A percentile compares a stretch with the other conserved stretches of the same genome.
phyloP scores from a whole-genome alignment of 2,888 invertebrate species.

The Melanostoma mellinum region DNA sequence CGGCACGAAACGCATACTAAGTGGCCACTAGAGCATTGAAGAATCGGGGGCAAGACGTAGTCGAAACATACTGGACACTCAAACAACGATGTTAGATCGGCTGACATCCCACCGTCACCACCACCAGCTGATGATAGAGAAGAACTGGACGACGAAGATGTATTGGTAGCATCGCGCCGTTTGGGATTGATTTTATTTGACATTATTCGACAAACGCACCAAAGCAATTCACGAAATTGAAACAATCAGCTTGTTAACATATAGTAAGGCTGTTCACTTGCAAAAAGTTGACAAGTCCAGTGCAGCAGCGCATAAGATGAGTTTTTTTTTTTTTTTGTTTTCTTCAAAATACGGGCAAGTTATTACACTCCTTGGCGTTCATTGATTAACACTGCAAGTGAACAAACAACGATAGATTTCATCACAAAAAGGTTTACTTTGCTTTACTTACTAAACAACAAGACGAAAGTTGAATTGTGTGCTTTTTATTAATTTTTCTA shows the following conservation, averaged over 20 bases:
- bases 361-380: conserved; percentile 24
- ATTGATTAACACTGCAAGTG: conserved; percentile 37
- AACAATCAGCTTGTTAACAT: conserved; percentile 74
- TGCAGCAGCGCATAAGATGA: conserved; percentile 36
- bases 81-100: conserved; percentile 94
- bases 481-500: conserved; percentile 13
- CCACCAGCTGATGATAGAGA: conserved; percentile 82
- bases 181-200: conserved; percentile 82
- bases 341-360: background rate
- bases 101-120: conserved; percentile 85
- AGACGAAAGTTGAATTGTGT: background rate
- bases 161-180: conserved; percentile 81
- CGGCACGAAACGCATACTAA: conserved; percentile 98
- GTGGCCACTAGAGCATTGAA: conserved; percentile 99
- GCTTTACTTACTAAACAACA: conserved; percentile 36
- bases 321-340: background rate
- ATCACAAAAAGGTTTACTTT: background rate
- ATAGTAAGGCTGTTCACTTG: conserved; percentile 43
- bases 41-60: conserved; percentile 98
- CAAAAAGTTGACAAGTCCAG: background rate
- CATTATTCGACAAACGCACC: conserved; percentile 76
- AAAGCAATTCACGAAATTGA: conserved; percentile 72
- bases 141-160: conserved; percentile 82
- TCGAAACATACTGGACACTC: conserved; percentile 99
- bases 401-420: conserved; percentile 1